Evolutionary conservation across 2,888 invertebrate genomes (phyloP), one percentile per base, ranked within the genome.

Genomic region (Fragum sueziense): DNA sequence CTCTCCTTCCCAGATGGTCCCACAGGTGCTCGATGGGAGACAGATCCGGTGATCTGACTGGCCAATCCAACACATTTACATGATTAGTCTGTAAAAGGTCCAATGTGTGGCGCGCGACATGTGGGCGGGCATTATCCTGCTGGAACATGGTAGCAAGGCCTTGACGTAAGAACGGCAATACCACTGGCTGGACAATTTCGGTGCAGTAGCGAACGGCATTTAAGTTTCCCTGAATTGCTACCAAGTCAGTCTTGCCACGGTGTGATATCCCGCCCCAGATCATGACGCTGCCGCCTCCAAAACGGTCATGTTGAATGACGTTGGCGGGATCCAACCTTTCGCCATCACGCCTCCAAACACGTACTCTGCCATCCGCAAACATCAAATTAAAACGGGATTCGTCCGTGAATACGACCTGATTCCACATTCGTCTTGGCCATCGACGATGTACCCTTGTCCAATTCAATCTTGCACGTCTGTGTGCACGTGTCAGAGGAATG

Each of bases 211-310:
- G 61, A 33, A 73, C 65, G 33, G 82, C 80, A 33, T 65, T 75
- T n/a, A 84, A 20, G 29, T 34, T 82, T 14, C 73, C 82, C 6
- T 57, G 33, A 14, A 73, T 59, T 9, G 34, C 57, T 14, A 75
- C 57, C 22, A 77, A 37, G 2, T 75, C 68, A 3, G 67, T 82
- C n/a, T 51, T 59, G 7, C 62, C 70, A 17, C 47, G 70, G n/a
- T 65, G 3, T 31, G 70, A 34, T 59, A 80, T 75, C 22, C 73
- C 79, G 1, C 47, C 34, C 76, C 80, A 83, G 52, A 80, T 52
- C 81, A 83, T 80, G 7, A 81, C 69, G 69, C 79, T 78, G 11
- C 77, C 78, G 0, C 79, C 79, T 41, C 84, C 79, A 37, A 71
- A 86, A 34, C 52, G 37, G 47, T 74, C 80, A 52, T 41, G 31